These are phyloP conservation scores for Pycnomerus fuliginosus DNA, from an alignment of 2,888 invertebrate species.

Conservation along the genomic window DNA sequence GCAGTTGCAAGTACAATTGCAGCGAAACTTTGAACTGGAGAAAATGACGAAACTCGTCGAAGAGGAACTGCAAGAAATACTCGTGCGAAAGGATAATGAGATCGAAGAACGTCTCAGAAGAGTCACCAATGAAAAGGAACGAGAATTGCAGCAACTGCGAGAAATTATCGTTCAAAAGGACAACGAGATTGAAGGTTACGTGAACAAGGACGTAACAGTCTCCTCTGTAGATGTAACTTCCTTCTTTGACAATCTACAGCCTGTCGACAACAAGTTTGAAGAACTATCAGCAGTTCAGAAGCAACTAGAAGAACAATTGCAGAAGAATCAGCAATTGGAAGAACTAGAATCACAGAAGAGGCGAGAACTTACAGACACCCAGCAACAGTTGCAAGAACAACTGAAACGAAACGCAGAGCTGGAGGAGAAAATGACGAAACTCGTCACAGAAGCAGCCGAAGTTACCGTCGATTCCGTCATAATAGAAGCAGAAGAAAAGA, in stretches of 20 bases:
- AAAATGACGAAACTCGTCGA: too few species aligned
- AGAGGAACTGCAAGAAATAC: too few species aligned
- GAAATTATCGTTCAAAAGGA: constrained; percentile 3
- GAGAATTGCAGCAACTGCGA: constrained; percentile 1
- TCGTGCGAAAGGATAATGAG: too few species aligned
- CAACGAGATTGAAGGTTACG: constrained; percentile 1
- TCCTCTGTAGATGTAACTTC: background rate
- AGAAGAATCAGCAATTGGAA: background rate
- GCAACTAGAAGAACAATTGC: too few species aligned
- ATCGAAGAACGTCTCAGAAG: too few species aligned
- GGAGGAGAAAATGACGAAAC: constrained; percentile 4
- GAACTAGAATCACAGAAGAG: background rate
- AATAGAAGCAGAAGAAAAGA: constrained; percentile 22
- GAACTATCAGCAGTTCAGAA: too few species aligned
- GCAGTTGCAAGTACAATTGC: too few species aligned
- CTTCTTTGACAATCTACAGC: too few species aligned
- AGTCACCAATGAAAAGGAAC: constrained; percentile 3
- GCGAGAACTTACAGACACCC: background rate
- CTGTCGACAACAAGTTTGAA: too few species aligned
- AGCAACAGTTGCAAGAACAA: background rate
- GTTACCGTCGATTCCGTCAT: constrained; percentile 29
- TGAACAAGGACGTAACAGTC: too few species aligned
- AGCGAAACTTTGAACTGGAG: too few species aligned
- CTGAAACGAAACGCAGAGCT: background rate
- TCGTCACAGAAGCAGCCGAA: constrained; percentile 28